Percentiles rank a stretch among this genome's conserved stretches.
Evolutionary conservation across 1,140 invertebrate genomes (phyloP).

Genomic region (Aphis gossypii): DNA sequence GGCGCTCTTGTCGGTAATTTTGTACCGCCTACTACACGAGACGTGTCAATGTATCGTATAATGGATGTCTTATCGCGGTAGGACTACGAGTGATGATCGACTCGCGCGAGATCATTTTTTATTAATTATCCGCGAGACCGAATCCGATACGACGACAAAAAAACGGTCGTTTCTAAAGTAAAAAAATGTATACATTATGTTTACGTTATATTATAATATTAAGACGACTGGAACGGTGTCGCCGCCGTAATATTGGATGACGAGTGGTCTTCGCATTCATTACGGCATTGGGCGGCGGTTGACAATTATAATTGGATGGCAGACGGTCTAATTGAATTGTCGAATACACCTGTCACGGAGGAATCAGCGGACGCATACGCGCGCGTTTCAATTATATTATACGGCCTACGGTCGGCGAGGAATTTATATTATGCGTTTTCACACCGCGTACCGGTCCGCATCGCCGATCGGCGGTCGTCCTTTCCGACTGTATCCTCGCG

Average conservation of each 20-base stretch:
- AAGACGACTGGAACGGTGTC: too few species aligned
- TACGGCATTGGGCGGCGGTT: neutral
- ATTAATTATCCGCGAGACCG: too few species aligned
- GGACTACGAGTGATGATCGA: too few species aligned
- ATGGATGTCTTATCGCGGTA: too few species aligned
- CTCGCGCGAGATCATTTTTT: too few species aligned
- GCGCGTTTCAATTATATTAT: conserved; percentile 37
- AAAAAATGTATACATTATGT: too few species aligned
- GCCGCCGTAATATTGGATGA: neutral
- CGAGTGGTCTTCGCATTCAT: conserved; percentile 8
- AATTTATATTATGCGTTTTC: conserved; percentile 12
- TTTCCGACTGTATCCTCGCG: neutral
- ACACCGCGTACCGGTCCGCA: neutral
- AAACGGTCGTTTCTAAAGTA: too few species aligned
- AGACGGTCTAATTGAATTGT: conserved; percentile 39
- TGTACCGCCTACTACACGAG: too few species aligned
- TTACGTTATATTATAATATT: too few species aligned
- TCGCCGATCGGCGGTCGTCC: neutral
- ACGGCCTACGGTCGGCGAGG: neutral
- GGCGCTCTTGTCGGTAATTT: too few species aligned
- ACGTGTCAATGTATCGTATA: too few species aligned
- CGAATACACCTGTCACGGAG: conserved; percentile 19
- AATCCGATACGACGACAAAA: too few species aligned
- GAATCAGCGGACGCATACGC: neutral
- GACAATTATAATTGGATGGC: conserved; percentile 37